Conservation (phyloP, 2,888 invertebrate species). For the Orchesellides sinensis region DNA sequence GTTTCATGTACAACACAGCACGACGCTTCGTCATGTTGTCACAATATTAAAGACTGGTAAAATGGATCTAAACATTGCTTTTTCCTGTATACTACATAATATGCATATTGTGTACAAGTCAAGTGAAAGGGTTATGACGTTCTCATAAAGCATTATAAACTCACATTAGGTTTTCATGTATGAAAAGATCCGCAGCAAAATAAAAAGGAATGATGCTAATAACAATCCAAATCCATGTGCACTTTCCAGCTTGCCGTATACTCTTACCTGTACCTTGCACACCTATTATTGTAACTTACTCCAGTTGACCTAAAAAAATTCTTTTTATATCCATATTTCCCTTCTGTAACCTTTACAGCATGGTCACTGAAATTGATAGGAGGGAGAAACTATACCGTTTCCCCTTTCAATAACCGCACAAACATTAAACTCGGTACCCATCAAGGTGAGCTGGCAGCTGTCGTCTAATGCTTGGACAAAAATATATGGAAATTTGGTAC, state of each 20-base stretch:
- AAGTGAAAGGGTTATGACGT: too few species aligned
- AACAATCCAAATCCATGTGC: neutral
- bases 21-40: too few species aligned
- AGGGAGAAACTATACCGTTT: slow-evolving; percentile 17
- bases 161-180: too few species aligned
- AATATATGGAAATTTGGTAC: neutral
- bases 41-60: too few species aligned
- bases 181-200: too few species aligned
- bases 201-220: too few species aligned
- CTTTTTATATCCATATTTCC: neutral
- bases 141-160: too few species aligned
- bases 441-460: slow-evolving; percentile 33
- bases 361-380: neutral
- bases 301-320: neutral
- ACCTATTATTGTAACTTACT: neutral
- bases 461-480: slow-evolving; percentile 26
- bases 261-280: neutral
- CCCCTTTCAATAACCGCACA: slow-evolving; percentile 23
- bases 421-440: too few species aligned
- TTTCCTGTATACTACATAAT: too few species aligned
- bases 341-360: slow-evolving; percentile 9
- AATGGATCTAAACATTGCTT: too few species aligned
- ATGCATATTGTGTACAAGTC: too few species aligned
- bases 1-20: too few species aligned
- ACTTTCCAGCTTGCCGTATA: neutral